phyloP scores from a whole-genome alignment of 2,113 vertebrate genomes.

The Stegostoma tigrinum region DNA sequence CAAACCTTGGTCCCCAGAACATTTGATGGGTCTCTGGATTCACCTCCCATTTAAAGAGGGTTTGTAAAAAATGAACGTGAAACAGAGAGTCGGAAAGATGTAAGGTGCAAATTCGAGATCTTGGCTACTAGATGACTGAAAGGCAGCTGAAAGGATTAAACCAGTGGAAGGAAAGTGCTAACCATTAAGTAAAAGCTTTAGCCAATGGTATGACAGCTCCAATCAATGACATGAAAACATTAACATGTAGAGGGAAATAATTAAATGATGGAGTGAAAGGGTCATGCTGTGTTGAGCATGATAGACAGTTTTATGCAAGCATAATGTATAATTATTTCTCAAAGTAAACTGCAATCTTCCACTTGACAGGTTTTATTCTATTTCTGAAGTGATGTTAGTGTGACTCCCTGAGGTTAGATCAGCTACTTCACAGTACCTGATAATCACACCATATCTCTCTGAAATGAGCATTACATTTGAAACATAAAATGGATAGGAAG shows the following conservation, averaged over 20 bases:
- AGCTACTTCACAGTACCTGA: conserved; percentile 18
- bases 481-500: background rate
- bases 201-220: background rate
- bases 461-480: background rate
- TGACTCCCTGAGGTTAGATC: conserved; percentile 11
- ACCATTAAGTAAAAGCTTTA: background rate
- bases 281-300: background rate
- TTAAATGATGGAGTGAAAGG: conserved; percentile 11
- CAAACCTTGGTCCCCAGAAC: no score
- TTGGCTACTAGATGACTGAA: no score
- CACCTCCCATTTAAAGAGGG: background rate
- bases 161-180: background rate
- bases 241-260: background rate
- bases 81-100: background rate
- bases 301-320: background rate
- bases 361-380: conserved; percentile 26
- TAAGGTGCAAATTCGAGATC: background rate
- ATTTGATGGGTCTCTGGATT: no score
- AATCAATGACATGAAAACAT: background rate
- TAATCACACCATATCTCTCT: background rate
- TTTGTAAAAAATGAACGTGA: background rate
- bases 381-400: conserved; percentile 30
- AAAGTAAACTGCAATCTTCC: conserved; percentile 21
- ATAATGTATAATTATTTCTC: background rate
- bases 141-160: background rate